Percentiles rank a stretch among this genome's conserved stretches.
Evolutionary conservation across 1,140 invertebrate genomes (phyloP).

Genomic region (Halyomorpha halys): DNA sequence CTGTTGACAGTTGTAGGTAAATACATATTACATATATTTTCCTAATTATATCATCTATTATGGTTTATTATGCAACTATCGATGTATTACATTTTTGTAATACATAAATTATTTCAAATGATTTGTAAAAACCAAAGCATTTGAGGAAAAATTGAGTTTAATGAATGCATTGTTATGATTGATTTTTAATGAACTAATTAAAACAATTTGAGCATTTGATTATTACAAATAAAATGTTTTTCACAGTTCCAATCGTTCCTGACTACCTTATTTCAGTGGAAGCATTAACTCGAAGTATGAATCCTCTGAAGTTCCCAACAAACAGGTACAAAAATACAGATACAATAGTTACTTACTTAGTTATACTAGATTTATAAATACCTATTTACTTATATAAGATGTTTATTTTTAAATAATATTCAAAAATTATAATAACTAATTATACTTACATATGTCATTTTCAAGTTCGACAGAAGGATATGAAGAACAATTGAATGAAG

Average conservation of each 20-base stretch:
- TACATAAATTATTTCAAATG: no score
- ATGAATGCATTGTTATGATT: no score
- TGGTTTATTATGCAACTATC: no score
- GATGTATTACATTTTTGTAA: no score
- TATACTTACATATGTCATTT: no score
- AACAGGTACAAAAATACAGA: slow-evolving; percentile 5
- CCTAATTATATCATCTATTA: no score
- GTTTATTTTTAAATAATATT: not conserved
- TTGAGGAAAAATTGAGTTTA: no score
- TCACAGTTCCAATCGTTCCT: slow-evolving; percentile 74
- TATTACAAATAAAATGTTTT: not conserved
- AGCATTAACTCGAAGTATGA: slow-evolving; percentile 18
- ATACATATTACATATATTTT: slow-evolving; percentile 32
- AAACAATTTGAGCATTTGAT: no score
- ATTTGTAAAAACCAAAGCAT: no score
- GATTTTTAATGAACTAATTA: not conserved
- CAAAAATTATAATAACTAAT: not conserved
- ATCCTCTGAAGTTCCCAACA: not conserved
- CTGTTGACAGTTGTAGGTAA: slow-evolving; percentile 67
- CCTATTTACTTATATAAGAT: not conserved
- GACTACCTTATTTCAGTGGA: slow-evolving; percentile 59
- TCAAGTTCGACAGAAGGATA: slow-evolving; percentile 19
- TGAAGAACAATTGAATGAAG: slow-evolving; percentile 28
- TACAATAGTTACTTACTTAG: no score
- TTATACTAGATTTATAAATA: not conserved